phyloP scores from a whole-genome alignment of 2,888 invertebrate species.

The Eupithecia centaureata region DNA sequence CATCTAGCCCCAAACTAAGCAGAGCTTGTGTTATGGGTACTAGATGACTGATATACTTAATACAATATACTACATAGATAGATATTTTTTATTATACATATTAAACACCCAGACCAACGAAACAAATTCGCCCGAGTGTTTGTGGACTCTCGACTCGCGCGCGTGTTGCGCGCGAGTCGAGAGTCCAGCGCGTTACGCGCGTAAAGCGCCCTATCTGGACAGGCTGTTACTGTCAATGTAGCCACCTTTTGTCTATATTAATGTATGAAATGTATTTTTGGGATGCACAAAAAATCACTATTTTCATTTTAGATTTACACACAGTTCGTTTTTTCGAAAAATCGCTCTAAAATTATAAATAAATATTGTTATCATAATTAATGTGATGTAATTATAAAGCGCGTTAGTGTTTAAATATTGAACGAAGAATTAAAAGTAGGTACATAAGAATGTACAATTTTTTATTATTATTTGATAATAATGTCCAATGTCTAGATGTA shows the following conservation, averaged over 20 bases:
- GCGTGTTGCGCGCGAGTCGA: too few relatives aligned
- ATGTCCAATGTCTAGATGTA: constrained; percentile 43
- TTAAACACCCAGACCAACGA: too few relatives aligned
- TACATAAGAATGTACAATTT: constrained; percentile 49
- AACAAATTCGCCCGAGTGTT: too few relatives aligned
- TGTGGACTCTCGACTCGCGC: too few relatives aligned
- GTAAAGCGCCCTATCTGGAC: too few relatives aligned
- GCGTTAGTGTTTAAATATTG: constrained; percentile 41
- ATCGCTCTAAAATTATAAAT: constrained; percentile 34
- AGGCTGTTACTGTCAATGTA: not conserved
- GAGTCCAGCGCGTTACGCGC: too few relatives aligned
- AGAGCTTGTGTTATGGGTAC: too few relatives aligned
- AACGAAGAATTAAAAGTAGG: constrained; percentile 53
- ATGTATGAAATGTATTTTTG: constrained; percentile 12
- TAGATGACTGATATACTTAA: too few relatives aligned
- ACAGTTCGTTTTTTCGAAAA: constrained; percentile 37
- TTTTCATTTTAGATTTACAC: constrained; percentile 35
- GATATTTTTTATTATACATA: too few relatives aligned
- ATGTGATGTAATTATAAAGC: constrained; percentile 60
- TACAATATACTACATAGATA: too few relatives aligned
- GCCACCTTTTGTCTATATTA: constrained; percentile 33
- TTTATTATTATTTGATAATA: constrained; percentile 41
- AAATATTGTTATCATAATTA: constrained; percentile 50
- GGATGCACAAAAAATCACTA: constrained; percentile 31
- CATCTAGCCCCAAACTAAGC: too few relatives aligned